Percentiles rank a stretch among this genome's conserved stretches.
phyloP scores from a whole-genome alignment of 2,113 vertebrate species.

The Isichthys henryi region DNA sequence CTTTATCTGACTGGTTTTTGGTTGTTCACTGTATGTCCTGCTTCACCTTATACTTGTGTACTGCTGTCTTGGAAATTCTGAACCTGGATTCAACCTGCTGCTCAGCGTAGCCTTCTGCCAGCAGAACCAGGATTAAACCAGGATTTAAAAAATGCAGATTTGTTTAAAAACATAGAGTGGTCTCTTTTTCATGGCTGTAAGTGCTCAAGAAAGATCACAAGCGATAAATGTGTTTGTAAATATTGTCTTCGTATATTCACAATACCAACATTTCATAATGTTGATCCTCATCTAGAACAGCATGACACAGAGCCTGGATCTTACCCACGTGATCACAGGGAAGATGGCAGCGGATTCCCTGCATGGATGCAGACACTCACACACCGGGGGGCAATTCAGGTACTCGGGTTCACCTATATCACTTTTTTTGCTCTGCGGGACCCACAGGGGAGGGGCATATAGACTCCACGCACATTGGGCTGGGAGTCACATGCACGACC shows the following conservation, averaged over 20 bases:
- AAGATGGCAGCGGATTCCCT: background rate
- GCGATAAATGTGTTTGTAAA: background rate
- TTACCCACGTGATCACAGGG: background rate
- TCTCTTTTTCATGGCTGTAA: background rate
- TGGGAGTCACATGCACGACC: background rate
- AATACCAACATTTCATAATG: background rate
- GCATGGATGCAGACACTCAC: background rate
- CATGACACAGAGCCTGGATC: background rate
- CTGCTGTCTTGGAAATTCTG: too few species aligned
- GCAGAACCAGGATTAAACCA: too few species aligned
- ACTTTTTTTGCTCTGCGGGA: background rate
- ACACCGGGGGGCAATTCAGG: background rate
- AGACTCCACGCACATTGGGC: background rate
- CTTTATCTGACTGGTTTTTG: too few species aligned
- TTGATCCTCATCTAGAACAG: background rate
- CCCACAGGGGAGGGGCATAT: background rate
- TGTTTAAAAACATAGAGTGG: too few species aligned
- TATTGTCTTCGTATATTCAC: background rate
- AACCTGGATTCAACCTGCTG: too few species aligned
- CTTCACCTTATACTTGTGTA: too few species aligned
- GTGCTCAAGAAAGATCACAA: background rate
- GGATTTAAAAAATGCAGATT: too few species aligned
- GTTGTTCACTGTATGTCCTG: too few species aligned
- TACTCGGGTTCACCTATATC: background rate
- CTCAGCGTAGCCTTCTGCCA: too few species aligned